These are phyloP conservation scores for Ia io DNA, from an alignment of 2,113 vertebrate species.

Conservation along the genomic window DNA sequence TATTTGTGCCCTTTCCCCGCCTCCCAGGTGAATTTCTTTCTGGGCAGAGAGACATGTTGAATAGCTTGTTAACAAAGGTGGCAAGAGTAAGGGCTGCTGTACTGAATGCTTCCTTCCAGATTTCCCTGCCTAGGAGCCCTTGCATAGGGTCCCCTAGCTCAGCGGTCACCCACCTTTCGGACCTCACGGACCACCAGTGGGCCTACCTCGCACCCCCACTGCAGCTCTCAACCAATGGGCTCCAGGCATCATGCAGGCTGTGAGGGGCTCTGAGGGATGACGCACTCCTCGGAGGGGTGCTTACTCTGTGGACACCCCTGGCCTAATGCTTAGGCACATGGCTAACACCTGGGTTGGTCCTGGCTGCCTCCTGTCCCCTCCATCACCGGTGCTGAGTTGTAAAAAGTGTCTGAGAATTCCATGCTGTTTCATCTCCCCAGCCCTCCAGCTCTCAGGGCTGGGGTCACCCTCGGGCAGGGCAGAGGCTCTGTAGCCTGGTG, in stretches of 20 bases:
- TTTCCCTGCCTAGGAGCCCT: not conserved
- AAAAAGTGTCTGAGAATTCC: not conserved
- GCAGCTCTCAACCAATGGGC: fast-evolving
- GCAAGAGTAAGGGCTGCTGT: not conserved
- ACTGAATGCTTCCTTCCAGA: not conserved
- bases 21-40: not conserved
- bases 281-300: fast-evolving
- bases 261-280: not conserved
- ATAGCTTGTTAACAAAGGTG: not conserved
- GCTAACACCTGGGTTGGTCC: not conserved
- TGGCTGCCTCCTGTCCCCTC: not conserved
- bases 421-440: not conserved
- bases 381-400: not conserved
- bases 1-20: not conserved
- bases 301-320: too few species aligned
- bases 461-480: fast-evolving
- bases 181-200: too few species aligned
- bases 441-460: too few species aligned
- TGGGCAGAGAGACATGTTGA: not conserved
- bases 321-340: too few species aligned
- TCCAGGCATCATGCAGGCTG: not conserved
- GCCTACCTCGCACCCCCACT: not conserved
- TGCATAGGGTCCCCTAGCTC: not conserved
- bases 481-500: not conserved
- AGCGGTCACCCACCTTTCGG: too few species aligned